Evolutionary conservation across 2,888 invertebrate genomes (phyloP), one percentile per base, ranked within the genome.

Genomic region (Nomada ferruginata): DNA sequence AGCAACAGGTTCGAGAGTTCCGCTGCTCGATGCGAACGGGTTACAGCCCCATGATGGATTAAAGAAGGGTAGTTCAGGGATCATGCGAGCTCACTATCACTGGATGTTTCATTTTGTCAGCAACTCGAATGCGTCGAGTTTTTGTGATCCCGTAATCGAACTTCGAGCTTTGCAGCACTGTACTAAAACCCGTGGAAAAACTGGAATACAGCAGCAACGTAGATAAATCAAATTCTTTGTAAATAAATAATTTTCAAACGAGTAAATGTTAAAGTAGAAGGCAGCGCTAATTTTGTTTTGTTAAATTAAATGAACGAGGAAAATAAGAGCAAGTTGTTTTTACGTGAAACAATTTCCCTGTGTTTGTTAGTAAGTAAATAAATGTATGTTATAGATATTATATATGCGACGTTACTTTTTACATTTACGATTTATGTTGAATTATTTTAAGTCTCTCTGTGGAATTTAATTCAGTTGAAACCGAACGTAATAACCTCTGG

Each of bases 41-140:
- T 90, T 91, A 88, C 91, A 90, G 90, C 88, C 20, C 90, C 90
- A 89, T 87, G 86, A 90, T 90, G 93, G 91, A 92, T 92, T 91
- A 92, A 90, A 91, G 90, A 85, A 84, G 87, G 90, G 86, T 66
- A 74, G 79, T 87, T 86, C 70, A 83, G 84, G 87, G 88, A 90
- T 91, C 89, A 88, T 86, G 85, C 87, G 84, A 87, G 90, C 88
- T 89, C 90, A 89, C 75, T 80, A 52, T 61, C 72, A 63, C 52
- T 59, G 63, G 84, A 81, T 82, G 81, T 81, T 84, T 77, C 79
- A 86, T 86, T 82, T 83, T 63, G 72, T 76, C 77, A 82, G 84
- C 77, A 72, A 42, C 69, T 36, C 55, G 64, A n/a, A 60, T 15
- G 23, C 57, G 7, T 10, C 18, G 5, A n/a, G 18, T 13, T 3